Percentiles rank a stretch among this genome's conserved stretches.
These are phyloP conservation scores for Labroides dimidiatus DNA, from an alignment of 2,797 vertebrate species.

Conservation along the genomic window DNA sequence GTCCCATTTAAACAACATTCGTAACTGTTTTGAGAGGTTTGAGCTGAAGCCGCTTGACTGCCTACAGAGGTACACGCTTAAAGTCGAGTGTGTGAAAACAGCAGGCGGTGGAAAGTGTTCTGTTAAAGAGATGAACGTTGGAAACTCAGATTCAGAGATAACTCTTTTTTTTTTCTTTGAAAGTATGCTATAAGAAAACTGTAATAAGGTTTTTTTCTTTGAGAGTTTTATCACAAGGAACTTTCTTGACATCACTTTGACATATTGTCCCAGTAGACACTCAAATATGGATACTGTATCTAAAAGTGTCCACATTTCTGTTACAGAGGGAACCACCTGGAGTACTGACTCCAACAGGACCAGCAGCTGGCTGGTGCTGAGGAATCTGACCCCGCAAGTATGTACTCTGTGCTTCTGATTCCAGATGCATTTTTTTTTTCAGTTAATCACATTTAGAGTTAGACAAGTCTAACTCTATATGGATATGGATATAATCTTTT, in stretches of 20 bases:
- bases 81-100: neutral
- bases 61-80: neutral
- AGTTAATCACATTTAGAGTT: neutral
- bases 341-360: conserved; percentile 96
- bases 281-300: neutral
- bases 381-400: conserved; percentile 98
- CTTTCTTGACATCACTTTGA: neutral
- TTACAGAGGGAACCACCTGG: conserved; percentile 92
- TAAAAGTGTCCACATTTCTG: conserved; percentile 5
- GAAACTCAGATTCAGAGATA: too few species aligned
- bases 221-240: neutral
- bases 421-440: neutral
- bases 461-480: too few species aligned
- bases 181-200: too few species aligned
- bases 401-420: neutral
- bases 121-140: too few species aligned
- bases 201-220: too few species aligned
- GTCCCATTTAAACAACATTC: neutral
- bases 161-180: too few species aligned
- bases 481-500: neutral
- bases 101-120: too few species aligned
- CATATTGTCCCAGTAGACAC: too few species aligned
- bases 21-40: conserved; percentile 36
- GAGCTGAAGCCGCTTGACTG: neutral
- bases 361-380: conserved; percentile 98